A percentile compares a stretch with the other conserved stretches of the same genome.
These are phyloP conservation scores for Ariopsis seemanni DNA, from an alignment of 2,113 vertebrate species.

Conservation along the genomic window DNA sequence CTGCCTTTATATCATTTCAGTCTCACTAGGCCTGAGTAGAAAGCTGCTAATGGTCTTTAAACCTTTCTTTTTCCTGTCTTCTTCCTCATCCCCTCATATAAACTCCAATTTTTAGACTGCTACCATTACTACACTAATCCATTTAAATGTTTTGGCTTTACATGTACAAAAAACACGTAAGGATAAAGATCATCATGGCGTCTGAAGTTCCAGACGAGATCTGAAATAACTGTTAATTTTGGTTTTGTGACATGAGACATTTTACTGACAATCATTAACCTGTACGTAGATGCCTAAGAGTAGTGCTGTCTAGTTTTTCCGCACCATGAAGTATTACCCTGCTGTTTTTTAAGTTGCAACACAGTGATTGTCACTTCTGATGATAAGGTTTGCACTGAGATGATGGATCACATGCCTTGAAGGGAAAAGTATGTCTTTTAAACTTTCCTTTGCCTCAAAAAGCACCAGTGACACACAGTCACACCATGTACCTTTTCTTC, in stretches of 20 bases:
- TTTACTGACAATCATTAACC: neutral
- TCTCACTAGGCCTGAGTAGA: neutral
- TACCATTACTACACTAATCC: slow-evolving; percentile 5
- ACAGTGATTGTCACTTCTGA: neutral
- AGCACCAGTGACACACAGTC: neutral
- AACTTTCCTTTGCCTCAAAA: neutral
- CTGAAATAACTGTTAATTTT: neutral
- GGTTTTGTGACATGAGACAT: neutral
- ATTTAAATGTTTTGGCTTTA: neutral
- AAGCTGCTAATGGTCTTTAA: neutral
- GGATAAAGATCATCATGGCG: neutral
- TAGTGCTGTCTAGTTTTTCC: neutral
- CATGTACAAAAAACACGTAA: neutral
- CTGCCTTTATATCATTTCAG: neutral
- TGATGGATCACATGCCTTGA: neutral
- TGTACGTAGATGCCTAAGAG: neutral
- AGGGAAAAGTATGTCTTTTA: neutral
- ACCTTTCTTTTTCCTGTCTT: neutral
- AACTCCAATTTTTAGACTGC: neutral
- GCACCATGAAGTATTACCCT: neutral
- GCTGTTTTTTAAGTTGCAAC: neutral
- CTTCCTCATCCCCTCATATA: neutral
- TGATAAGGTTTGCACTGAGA: neutral
- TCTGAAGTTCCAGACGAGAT: neutral
- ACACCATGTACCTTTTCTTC: neutral